Evolutionary conservation across 64 coral and sea anemone genomes (phyloP), one percentile per base, ranked within the genome.

Genomic region (Platygyra sinensis): DNA sequence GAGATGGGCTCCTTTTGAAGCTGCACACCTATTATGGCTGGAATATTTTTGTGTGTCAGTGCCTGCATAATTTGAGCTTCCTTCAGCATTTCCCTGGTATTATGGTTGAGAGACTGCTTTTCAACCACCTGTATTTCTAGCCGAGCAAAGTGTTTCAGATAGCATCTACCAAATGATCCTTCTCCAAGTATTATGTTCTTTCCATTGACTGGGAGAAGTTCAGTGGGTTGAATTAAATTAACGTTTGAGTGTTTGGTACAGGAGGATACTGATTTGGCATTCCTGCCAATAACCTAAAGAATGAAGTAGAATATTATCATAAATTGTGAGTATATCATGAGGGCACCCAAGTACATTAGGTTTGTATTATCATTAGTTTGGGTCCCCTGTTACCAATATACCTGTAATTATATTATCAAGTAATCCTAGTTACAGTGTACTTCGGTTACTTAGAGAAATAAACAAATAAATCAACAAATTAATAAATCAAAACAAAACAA

Each of bases 21-120:
- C 42, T 94, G 92, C 0, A 94, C 71, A 54, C 24, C 87, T 80
- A 78, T 86, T 42, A 94, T 24, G 20, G 76, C 72, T 8, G 87
- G 80, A 7, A 94, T 89, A 72, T 79, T 73, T 27, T 25, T 12
- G 18, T 93, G 67, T 29, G n/a, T n/a, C 24, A 72, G 30, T 3
- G 32, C 30, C 25, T 74, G 13, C 72, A 74, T 38, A 39, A 39
- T 74, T 74, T 74, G 30, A 39, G 72, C 72, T 30, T 74, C 72
- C 18, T 74, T 74, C 11, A 38, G 8, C 30, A n/a, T 22, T 19
- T 39, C 75, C 7, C 42, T 77, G 75, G 75, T 3, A 52, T 77
- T 39, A 77, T 52, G 31, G 17, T 52, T 52, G 20, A 77, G 75
- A 19, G 75, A 77, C 46, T 77, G 75, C 19, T 77, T 50, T 77